phyloP scores from a whole-genome alignment of 2,797 vertebrate species.

The Myiotriccus ornatus region DNA sequence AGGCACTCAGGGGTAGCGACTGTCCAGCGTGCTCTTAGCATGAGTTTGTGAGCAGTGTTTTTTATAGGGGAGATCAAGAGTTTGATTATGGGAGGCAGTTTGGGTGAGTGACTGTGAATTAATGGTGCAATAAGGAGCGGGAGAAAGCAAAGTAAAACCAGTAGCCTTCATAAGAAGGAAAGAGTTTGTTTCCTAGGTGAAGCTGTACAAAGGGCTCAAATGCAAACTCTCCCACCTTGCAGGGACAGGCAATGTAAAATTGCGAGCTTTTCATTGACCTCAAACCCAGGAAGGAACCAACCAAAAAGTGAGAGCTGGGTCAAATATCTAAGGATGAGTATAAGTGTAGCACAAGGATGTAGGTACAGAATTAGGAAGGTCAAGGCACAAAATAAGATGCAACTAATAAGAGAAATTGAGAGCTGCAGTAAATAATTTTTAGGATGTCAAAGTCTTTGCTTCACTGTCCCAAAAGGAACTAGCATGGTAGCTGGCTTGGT shows the following conservation, averaged over 20 bases:
- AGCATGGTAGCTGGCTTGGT: neutral
- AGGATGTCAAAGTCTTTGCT: slow-evolving; percentile 9
- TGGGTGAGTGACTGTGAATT: neutral
- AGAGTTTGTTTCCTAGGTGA: neutral
- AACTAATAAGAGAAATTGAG: neutral
- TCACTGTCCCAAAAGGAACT: slow-evolving; percentile 2
- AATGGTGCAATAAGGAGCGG: neutral
- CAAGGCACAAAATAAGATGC: neutral
- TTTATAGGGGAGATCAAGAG: neutral
- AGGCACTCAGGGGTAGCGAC: neutral
- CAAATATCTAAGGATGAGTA: neutral
- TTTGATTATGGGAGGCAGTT: neutral
- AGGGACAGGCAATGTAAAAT: neutral
- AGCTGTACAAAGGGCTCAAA: neutral
- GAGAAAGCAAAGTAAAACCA: neutral
- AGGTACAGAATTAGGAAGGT: neutral
- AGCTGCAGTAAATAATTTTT: slow-evolving; percentile 17
- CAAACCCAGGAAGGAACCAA: neutral
- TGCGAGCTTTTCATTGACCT: neutral
- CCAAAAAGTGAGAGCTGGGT: neutral
- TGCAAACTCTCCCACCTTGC: neutral
- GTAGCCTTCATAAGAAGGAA: neutral
- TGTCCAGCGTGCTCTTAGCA: neutral
- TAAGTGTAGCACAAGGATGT: neutral
- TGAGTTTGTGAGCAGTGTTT: neutral